Evolutionary conservation across 2,113 vertebrate species (phyloP).

Genomic region (Colossoma macropomum): DNA sequence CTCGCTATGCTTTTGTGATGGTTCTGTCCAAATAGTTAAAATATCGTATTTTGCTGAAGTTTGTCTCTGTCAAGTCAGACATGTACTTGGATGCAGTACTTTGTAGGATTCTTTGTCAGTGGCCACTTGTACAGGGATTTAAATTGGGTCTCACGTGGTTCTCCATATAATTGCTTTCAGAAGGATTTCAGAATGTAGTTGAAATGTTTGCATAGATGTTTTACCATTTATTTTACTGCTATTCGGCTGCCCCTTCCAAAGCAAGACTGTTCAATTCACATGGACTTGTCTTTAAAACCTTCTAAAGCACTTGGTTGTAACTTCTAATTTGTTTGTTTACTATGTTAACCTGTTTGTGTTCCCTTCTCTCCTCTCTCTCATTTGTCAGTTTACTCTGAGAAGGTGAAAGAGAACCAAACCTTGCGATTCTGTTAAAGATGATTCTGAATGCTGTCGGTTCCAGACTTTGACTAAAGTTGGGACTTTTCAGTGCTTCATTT

Average conservation of each 20-base stretch:
- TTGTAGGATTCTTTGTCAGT: not conserved
- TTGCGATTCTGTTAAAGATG: not conserved
- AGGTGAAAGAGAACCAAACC: not conserved
- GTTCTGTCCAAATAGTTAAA: not conserved
- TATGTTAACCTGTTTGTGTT: not conserved
- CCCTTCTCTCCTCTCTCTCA: not conserved
- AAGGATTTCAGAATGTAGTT: not conserved
- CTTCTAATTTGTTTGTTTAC: not conserved
- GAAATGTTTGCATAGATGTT: not conserved
- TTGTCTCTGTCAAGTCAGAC: too few species aligned
- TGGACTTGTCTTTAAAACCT: not conserved
- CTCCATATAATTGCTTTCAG: not conserved
- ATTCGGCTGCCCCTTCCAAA: not conserved
- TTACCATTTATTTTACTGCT: constrained; percentile 17
- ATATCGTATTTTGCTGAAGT: not conserved
- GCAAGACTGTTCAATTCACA: not conserved
- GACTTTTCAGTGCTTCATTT: not conserved
- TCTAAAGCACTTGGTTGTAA: not conserved
- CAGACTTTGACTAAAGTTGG: constrained; percentile 4
- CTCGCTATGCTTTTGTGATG: not conserved
- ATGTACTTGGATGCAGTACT: not conserved
- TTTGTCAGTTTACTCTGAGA: not conserved
- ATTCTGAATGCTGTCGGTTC: not conserved
- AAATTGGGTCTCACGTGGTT: not conserved
- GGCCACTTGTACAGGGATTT: not conserved